Percentiles rank a stretch among this genome's conserved stretches.
Evolutionary conservation across 1,140 invertebrate genomes (phyloP).

Genomic region (Sycophila sp.): DNA sequence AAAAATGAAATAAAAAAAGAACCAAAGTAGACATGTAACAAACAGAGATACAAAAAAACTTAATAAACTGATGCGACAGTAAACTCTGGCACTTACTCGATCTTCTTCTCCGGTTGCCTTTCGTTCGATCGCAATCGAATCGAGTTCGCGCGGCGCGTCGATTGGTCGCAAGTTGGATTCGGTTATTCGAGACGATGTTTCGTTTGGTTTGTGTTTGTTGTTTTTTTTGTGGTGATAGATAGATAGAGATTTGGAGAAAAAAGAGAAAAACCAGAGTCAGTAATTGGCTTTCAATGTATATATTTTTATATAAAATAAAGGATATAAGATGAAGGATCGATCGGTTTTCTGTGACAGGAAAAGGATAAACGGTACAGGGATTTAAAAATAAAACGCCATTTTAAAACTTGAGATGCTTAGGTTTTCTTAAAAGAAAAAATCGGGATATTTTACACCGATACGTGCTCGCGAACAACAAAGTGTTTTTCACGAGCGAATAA

Average conservation of each 20-base stretch:
- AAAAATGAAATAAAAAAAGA: slow-evolving; percentile 46
- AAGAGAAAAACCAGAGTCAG: slow-evolving; percentile 58
- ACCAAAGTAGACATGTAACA: slow-evolving; percentile 21
- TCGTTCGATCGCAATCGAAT: slow-evolving; percentile 58
- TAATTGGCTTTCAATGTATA: slow-evolving; percentile 53
- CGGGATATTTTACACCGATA: no score
- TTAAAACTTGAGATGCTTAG: no score
- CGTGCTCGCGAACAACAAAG: no score
- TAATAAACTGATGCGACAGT: slow-evolving; percentile 35
- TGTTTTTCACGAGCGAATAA: no score
- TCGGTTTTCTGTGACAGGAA: no score
- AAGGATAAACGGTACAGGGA: no score
- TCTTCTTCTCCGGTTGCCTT: slow-evolving; percentile 67
- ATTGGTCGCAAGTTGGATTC: slow-evolving; percentile 56
- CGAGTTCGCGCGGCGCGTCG: slow-evolving; percentile 54
- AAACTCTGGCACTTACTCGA: slow-evolving; percentile 60
- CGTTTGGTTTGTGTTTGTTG: slow-evolving; percentile 53
- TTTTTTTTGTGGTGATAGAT: slow-evolving; percentile 56
- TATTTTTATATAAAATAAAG: no score
- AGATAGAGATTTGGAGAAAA: slow-evolving; percentile 44
- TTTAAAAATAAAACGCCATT: no score
- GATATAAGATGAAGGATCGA: no score
- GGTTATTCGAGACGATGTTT: slow-evolving; percentile 49
- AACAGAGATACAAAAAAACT: slow-evolving; percentile 16
- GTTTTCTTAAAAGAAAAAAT: no score